A percentile compares a stretch with the other conserved stretches of the same genome.
Conservation (phyloP, 2,797 vertebrate genomes). For the Agapornis canus region DNA sequence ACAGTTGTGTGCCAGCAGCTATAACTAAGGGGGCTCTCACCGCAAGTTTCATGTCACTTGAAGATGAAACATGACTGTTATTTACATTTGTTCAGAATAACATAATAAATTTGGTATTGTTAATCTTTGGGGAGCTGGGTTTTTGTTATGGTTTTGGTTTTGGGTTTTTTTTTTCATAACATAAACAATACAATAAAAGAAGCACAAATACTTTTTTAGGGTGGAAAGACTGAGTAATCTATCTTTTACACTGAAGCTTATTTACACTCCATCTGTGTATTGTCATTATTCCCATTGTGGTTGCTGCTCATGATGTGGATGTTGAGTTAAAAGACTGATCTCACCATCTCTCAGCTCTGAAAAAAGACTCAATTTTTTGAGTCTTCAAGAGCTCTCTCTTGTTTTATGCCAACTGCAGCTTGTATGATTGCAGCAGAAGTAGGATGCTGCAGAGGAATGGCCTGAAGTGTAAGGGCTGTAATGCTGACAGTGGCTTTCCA, state of each 20-base stretch:
- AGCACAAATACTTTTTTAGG: not conserved
- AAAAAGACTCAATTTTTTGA: not conserved
- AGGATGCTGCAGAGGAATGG: not conserved
- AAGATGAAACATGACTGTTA: not conserved
- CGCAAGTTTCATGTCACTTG: not conserved
- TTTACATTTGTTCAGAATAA: not conserved
- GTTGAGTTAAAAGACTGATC: not conserved
- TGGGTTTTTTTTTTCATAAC: not conserved
- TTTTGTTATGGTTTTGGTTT: rapidly evolving
- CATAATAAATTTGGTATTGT: not conserved
- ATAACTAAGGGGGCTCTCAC: not conserved
- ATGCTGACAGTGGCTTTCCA: not conserved
- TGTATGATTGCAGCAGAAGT: not conserved
- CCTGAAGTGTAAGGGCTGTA: not conserved
- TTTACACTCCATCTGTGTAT: not conserved
- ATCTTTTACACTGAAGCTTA: not conserved
- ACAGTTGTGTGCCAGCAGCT: not conserved
- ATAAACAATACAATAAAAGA: not conserved
- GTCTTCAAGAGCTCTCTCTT: not conserved
- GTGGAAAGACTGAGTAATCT: not conserved
- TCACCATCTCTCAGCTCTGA: not conserved
- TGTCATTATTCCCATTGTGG: not conserved
- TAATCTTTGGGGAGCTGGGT: rapidly evolving
- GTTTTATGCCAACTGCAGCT: not conserved
- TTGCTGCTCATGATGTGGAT: not conserved